phyloP scores from a whole-genome alignment of 2,888 invertebrate species.

The Aproaerema taeniolella region DNA sequence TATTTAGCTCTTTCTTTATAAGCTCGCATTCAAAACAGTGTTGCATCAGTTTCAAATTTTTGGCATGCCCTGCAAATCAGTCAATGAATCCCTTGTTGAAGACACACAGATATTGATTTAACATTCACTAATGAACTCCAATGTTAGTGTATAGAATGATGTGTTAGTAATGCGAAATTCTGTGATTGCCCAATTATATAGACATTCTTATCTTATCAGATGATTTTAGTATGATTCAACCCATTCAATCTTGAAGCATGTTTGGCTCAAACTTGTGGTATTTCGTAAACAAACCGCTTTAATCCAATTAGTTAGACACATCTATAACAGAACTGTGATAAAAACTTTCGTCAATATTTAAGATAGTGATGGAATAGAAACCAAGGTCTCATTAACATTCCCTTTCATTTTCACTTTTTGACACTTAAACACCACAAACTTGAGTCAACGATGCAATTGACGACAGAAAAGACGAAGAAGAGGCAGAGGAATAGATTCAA shows the following conservation, averaged over 20 bases:
- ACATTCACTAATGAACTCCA: slow-evolving; percentile 47
- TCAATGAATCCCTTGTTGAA: slow-evolving; percentile 73
- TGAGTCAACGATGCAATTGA: slow-evolving; percentile 32
- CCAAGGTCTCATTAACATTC: slow-evolving; percentile 7
- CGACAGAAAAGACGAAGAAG: slow-evolving; percentile 24
- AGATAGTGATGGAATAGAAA: no score
- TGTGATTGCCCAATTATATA: slow-evolving; percentile 39
- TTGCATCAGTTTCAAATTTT: slow-evolving; percentile 59
- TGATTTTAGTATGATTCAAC: slow-evolving; percentile 45
- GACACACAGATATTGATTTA: slow-evolving; percentile 70
- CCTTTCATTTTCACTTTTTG: slow-evolving; percentile 20
- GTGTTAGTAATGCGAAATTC: slow-evolving; percentile 39
- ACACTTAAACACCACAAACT: slow-evolving; percentile 46
- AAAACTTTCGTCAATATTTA: no score
- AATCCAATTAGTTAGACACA: background rate
- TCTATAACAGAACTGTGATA: background rate
- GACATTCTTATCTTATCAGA: slow-evolving; percentile 52
- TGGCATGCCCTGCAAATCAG: slow-evolving; percentile 74
- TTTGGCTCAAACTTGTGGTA: slow-evolving; percentile 35
- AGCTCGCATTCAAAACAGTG: slow-evolving; percentile 56
- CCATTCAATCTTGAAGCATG: slow-evolving; percentile 43
- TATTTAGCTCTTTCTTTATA: slow-evolving; percentile 47
- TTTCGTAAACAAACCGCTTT: slow-evolving; percentile 11
- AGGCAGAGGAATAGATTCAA: slow-evolving; percentile 35
- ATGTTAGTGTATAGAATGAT: slow-evolving; percentile 39